Evolutionary conservation across 2,113 vertebrate genomes (phyloP).

Genomic region (Thamnaconus septentrionalis): DNA sequence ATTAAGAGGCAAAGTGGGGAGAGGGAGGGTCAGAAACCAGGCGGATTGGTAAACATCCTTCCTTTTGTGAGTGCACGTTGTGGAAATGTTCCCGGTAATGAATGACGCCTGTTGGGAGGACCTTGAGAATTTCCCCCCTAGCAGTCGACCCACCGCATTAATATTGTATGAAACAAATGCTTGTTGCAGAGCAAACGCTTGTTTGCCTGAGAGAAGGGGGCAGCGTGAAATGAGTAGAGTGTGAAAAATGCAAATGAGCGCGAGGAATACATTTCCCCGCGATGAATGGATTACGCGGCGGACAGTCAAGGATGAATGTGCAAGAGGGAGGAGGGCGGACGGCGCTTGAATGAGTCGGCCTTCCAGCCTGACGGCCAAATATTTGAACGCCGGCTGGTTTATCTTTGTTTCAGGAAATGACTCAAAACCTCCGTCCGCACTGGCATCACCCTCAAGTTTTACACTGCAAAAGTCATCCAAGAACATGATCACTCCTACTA

Average conservation of each 20-base stretch:
- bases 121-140: neutral
- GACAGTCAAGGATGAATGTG: too few relatives aligned
- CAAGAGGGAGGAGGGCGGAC: too few relatives aligned
- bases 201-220: slow-evolving; percentile 8
- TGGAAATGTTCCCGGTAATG: slow-evolving; percentile 15
- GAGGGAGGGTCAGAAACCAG: neutral
- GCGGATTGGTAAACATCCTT: neutral
- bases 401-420: too few relatives aligned
- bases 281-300: too few relatives aligned
- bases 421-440: too few relatives aligned
- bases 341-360: too few relatives aligned
- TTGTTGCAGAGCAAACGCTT: slow-evolving; percentile 17
- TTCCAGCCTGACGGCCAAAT: too few relatives aligned
- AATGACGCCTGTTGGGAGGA: slow-evolving; percentile 10
- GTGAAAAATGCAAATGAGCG: slow-evolving; percentile 28
- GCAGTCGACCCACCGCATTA: neutral
- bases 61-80: neutral
- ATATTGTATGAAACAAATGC: slow-evolving; percentile 33
- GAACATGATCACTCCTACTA: too few relatives aligned
- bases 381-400: too few relatives aligned
- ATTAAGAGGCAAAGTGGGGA: neutral
- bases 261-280: slow-evolving; percentile 10
- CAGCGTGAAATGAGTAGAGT: neutral
- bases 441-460: too few relatives aligned
- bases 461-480: too few relatives aligned